phyloP scores from a whole-genome alignment of 2,797 vertebrate species.

The Sebastes itinus region DNA sequence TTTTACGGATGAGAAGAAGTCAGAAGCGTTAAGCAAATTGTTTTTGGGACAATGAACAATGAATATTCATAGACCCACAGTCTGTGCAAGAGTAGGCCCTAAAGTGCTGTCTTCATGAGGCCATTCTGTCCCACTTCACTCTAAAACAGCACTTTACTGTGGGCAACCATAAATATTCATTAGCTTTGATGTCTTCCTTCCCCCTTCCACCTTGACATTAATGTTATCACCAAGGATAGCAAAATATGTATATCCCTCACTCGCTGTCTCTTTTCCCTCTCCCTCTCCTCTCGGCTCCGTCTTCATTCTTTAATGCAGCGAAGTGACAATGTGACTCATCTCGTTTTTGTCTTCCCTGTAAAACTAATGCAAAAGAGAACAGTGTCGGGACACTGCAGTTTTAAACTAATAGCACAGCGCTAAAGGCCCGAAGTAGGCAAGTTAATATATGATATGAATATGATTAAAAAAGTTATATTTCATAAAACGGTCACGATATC shows the following conservation, averaged over 20 bases:
- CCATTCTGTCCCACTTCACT: constrained; percentile 77
- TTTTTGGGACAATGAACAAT: constrained; percentile 80
- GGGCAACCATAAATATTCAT: constrained; percentile 78
- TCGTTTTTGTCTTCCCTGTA: constrained; percentile 34
- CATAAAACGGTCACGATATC: background rate
- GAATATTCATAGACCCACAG: constrained; percentile 76
- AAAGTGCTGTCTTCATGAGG: constrained; percentile 77
- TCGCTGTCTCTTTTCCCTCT: constrained; percentile 24
- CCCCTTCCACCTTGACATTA: constrained; percentile 77
- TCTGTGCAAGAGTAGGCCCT: constrained; percentile 72
- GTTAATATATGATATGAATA: background rate
- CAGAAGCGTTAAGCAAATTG: constrained; percentile 72
- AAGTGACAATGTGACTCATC: constrained; percentile 66
- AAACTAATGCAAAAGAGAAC: constrained; percentile 29
- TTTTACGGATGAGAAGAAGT: constrained; percentile 69
- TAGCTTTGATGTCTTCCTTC: constrained; percentile 73
- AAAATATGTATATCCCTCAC: constrained; percentile 63
- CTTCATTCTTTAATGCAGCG: constrained; percentile 51
- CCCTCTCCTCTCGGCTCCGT: constrained; percentile 23
- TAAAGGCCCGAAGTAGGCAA: background rate
- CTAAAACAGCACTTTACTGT: constrained; percentile 77
- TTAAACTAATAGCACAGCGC: background rate
- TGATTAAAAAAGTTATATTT: background rate
- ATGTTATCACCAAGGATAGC: constrained; percentile 72
- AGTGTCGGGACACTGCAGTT: background rate